phyloP scores from a whole-genome alignment of 2,797 vertebrate genomes.

The Miichthys miiuy region DNA sequence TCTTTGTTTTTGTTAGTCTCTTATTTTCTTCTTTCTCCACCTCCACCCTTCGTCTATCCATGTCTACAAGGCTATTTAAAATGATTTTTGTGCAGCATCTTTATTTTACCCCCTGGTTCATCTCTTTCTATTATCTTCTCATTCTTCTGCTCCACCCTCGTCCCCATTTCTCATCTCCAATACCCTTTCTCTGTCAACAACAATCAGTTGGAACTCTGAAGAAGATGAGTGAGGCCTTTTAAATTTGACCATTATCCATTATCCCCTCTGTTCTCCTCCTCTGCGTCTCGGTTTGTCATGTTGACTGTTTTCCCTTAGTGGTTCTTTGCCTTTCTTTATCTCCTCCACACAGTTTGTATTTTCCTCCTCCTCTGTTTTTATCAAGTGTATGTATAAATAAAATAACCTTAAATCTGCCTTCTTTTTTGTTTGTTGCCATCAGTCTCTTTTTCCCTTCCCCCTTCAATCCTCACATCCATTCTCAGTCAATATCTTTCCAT shows the following conservation, averaged over 20 bases:
- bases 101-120: conserved; percentile 26
- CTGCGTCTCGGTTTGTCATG: conserved; percentile 35
- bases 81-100: conserved; percentile 10
- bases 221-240: conserved; percentile 43
- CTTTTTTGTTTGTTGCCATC: conserved; percentile 19
- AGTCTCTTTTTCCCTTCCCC: background rate
- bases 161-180: conserved; percentile 4
- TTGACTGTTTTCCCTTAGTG: conserved; percentile 19
- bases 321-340: conserved; percentile 27
- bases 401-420: conserved; percentile 1
- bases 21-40: background rate
- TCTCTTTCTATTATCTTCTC: conserved; percentile 36
- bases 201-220: conserved; percentile 26
- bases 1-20: conserved; percentile 13
- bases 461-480: conserved; percentile 19
- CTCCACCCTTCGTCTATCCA: background rate
- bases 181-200: conserved; percentile 34
- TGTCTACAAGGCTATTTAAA: conserved; percentile 22
- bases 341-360: conserved; percentile 34
- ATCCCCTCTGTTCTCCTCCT: conserved; percentile 16
- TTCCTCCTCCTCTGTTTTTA: conserved; percentile 5
- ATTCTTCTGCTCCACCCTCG: conserved; percentile 21
- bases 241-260: conserved; percentile 17
- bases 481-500: conserved; percentile 5
- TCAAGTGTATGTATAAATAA: conserved; percentile 9